These are phyloP conservation scores for Eonycteris spelaea DNA, from an alignment of 2,113 vertebrate genomes.

Conservation along the genomic window DNA sequence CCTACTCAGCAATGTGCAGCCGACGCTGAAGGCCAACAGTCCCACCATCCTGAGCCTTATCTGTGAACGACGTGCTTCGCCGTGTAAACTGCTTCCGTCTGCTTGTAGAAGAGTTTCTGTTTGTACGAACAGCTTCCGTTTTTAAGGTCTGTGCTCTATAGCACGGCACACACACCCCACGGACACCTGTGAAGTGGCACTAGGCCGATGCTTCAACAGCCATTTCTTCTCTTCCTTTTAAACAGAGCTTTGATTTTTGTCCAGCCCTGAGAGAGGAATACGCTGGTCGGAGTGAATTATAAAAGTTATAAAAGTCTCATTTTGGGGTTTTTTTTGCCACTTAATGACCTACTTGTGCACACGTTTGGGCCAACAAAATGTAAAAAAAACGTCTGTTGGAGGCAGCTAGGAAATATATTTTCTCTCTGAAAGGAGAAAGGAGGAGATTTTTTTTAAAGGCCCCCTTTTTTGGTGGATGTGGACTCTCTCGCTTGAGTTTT, in stretches of 20 bases:
- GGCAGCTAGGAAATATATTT: not conserved
- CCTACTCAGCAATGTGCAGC: not conserved
- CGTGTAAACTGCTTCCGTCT: not conserved
- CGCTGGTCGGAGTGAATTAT: not conserved
- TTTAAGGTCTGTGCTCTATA: not conserved
- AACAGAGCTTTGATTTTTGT: not conserved
- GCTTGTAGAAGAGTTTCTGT: not conserved
- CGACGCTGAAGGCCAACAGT: not conserved
- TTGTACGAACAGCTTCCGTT: not conserved
- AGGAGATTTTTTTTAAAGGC: not conserved
- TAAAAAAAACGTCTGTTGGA: not conserved
- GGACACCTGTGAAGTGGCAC: not conserved
- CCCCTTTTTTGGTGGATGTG: not conserved
- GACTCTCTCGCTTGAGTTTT: not conserved
- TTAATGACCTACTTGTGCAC: not conserved
- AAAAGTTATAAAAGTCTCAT: too few relatives aligned
- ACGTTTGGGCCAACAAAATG: not conserved
- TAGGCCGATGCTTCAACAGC: not conserved
- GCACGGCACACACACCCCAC: not conserved
- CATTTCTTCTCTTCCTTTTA: not conserved
- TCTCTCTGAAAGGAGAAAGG: not conserved
- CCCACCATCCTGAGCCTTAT: not conserved
- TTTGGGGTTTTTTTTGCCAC: too few relatives aligned
- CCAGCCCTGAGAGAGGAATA: not conserved
- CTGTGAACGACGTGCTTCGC: not conserved